Percentiles rank a stretch among this genome's conserved stretches.
Conservation (phyloP, 2,113 vertebrate genomes). For the Gadus macrocephalus region DNA sequence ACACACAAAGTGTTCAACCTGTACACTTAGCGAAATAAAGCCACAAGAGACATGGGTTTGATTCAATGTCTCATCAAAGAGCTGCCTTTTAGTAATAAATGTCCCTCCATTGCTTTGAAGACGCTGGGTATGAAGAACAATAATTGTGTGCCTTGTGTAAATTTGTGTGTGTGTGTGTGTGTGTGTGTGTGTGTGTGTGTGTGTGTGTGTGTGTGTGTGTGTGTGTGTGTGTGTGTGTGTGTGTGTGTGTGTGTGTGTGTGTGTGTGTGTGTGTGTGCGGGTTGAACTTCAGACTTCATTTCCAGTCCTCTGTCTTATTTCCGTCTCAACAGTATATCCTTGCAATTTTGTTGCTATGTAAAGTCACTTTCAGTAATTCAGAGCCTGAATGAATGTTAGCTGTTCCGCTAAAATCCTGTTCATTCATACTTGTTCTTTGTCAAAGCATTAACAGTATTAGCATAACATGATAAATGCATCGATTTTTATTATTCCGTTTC, state of each 20-base stretch:
- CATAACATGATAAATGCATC: no score
- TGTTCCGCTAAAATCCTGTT: no score
- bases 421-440: no score
- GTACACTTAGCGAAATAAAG: background rate
- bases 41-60: conserved; percentile 1
- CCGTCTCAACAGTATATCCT: no score
- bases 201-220: background rate
- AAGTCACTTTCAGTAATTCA: no score
- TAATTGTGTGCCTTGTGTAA: background rate
- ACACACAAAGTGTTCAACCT: background rate
- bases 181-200: background rate
- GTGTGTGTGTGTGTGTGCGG: background rate
- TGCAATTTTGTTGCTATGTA: no score
- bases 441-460: no score
- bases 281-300: background rate
- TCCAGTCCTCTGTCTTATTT: no score
- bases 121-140: conserved; percentile 8
- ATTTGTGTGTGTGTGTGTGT: background rate
- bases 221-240: background rate
- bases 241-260: no score
- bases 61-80: conserved; percentile 29
- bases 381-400: no score
- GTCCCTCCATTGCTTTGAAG: background rate
- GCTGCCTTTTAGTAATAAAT: conserved; percentile 16
- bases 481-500: no score